Evolutionary conservation across 2,113 vertebrate genomes (phyloP).

Genomic region (Periophthalmus modestus): DNA sequence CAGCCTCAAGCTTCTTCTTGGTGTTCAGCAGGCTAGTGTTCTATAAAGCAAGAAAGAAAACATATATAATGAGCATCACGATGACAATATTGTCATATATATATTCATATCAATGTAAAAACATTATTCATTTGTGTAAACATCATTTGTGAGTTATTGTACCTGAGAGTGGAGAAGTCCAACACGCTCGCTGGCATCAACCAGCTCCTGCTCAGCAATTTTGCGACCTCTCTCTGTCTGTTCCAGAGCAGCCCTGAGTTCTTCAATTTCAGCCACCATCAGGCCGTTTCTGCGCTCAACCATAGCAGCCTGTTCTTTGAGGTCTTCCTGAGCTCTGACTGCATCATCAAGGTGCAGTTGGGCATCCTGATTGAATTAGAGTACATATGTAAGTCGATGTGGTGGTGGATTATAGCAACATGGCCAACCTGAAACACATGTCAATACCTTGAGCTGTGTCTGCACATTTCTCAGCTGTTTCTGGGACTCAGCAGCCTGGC

Average conservation of each 20-base stretch:
- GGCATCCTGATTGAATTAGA: constrained; percentile 74
- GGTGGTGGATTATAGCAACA: background rate
- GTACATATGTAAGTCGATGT: background rate
- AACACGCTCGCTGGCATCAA: background rate
- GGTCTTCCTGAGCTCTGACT: constrained; percentile 79
- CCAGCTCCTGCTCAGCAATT: constrained; percentile 84
- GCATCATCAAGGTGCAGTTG: constrained; percentile 87
- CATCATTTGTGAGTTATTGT: background rate
- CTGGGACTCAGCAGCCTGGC: background rate
- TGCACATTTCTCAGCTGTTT: constrained; percentile 1
- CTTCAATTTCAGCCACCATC: constrained; percentile 81
- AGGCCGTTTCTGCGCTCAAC: constrained; percentile 83
- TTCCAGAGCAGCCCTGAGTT: constrained; percentile 78
- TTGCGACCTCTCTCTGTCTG: constrained; percentile 83
- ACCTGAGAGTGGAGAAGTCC: constrained; percentile 7
- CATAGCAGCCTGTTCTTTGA: constrained; percentile 84
- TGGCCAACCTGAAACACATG: background rate
- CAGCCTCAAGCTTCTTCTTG: constrained; percentile 71
- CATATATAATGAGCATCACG: background rate
- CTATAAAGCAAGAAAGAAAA: background rate
- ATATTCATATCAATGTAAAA: no score
- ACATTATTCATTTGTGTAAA: background rate
- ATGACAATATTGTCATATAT: no score
- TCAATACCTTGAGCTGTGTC: background rate
- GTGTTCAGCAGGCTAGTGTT: constrained; percentile 19